Conservation (phyloP, 1,140 invertebrate species). For the Dendrolimus kikuchii region DNA sequence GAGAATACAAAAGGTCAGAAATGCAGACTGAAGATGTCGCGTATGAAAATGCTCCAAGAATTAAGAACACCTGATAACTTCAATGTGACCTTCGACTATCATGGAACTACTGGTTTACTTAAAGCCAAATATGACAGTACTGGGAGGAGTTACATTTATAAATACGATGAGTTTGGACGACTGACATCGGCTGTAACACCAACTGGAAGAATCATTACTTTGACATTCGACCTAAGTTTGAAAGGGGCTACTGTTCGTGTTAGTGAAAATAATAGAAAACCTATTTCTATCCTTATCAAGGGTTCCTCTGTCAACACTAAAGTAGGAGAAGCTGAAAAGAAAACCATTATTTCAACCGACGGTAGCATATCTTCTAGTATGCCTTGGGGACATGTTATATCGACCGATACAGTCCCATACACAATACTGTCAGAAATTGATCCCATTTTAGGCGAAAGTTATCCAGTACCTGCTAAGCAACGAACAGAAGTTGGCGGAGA, state of each 20-base stretch:
- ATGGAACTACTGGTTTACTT: conserved; percentile 89
- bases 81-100: conserved; percentile 94
- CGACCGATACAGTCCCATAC: conserved; percentile 89
- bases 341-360: conserved; percentile 85
- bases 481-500: conserved; percentile 91
- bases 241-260: conserved; percentile 92
- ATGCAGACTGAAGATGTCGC: conserved; percentile 89
- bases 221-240: conserved; percentile 89
- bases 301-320: conserved; percentile 87
- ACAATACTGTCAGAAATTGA: conserved; percentile 87
- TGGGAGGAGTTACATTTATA: conserved; percentile 93
- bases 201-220: conserved; percentile 89
- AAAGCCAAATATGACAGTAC: conserved; percentile 92
- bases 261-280: conserved; percentile 85
- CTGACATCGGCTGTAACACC: conserved; percentile 92
- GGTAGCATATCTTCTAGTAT: conserved; percentile 85
- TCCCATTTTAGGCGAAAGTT: conserved; percentile 88
- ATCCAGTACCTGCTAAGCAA: conserved; percentile 92
- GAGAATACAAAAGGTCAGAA: conserved; percentile 96
- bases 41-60: conserved; percentile 91
- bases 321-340: conserved; percentile 85
- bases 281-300: conserved; percentile 89
- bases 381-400: conserved; percentile 87
- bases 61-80: conserved; percentile 92
- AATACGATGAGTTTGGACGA: conserved; percentile 95